phyloP scores from a whole-genome alignment of 2,113 vertebrate genomes.

The Vanacampus margaritifer region DNA sequence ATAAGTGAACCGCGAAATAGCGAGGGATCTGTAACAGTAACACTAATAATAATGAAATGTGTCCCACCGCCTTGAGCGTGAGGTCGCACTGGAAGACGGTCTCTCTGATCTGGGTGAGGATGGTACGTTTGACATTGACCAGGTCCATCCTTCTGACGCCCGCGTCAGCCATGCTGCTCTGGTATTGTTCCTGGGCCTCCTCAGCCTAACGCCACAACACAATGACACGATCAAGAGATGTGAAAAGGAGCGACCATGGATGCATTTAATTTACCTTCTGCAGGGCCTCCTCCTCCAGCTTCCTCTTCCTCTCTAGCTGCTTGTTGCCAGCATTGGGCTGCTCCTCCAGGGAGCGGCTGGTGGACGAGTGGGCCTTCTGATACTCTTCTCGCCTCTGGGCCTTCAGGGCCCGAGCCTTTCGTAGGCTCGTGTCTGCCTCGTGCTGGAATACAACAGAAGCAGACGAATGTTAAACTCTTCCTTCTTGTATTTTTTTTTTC shows the following conservation, averaged over 20 bases:
- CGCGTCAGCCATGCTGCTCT: slow-evolving; percentile 81
- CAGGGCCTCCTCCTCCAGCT: slow-evolving; percentile 87
- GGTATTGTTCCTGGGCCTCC: slow-evolving; percentile 90
- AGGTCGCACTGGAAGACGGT: slow-evolving; percentile 95
- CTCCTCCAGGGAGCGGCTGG: slow-evolving; percentile 87
- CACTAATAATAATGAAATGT: neutral
- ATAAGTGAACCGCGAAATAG: too few species aligned
- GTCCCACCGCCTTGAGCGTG: slow-evolving; percentile 94
- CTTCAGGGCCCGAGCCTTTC: slow-evolving; percentile 82
- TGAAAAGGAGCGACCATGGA: neutral
- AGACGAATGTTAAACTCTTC: neutral
- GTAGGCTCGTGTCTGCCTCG: slow-evolving; percentile 81
- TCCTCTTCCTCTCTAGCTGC: slow-evolving; percentile 87
- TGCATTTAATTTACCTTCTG: slow-evolving; percentile 76
- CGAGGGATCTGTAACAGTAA: too few species aligned
- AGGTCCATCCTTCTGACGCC: slow-evolving; percentile 79
- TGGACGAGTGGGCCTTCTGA: slow-evolving; percentile 84
- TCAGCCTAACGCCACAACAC: slow-evolving; percentile 74
- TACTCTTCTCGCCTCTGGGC: slow-evolving; percentile 87
- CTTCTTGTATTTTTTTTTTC: neutral
- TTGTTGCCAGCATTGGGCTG: slow-evolving; percentile 75
- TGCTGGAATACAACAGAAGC: slow-evolving; percentile 68
- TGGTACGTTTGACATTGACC: slow-evolving; percentile 84
- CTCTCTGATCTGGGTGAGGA: slow-evolving; percentile 85
- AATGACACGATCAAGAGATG: neutral